A percentile compares a stretch with the other conserved stretches of the same genome.
Evolutionary conservation across 1,140 invertebrate species (phyloP).

Genomic region (Sycophila sp.): DNA sequence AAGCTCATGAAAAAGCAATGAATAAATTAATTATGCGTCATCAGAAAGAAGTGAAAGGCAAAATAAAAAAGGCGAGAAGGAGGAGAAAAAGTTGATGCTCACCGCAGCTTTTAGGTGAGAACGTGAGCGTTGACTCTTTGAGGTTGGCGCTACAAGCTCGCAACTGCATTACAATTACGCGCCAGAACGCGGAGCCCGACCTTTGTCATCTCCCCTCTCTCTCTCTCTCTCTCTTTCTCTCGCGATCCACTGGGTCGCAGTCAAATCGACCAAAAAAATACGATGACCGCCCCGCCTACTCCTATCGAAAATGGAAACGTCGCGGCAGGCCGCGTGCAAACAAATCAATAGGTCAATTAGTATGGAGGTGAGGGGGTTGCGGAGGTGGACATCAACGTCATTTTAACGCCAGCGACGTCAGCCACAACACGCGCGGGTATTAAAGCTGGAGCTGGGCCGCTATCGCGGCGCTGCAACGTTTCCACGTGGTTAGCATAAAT

Average conservation of each 20-base stretch:
- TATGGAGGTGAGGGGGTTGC: too few relatives aligned
- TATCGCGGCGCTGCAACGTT: neutral
- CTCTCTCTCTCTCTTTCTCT: neutral
- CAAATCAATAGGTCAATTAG: too few relatives aligned
- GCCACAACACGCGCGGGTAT: neutral
- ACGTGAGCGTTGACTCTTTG: neutral
- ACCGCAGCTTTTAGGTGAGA: neutral
- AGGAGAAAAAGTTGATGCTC: too few relatives aligned
- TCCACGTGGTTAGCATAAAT: slow-evolving; percentile 13
- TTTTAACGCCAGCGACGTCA: slow-evolving; percentile 1
- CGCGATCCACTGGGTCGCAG: too few relatives aligned
- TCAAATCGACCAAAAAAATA: too few relatives aligned
- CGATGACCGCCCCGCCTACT: too few relatives aligned
- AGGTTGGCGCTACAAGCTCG: too few relatives aligned
- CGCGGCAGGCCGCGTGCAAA: too few relatives aligned
- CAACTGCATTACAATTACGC: neutral
- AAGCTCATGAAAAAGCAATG: neutral
- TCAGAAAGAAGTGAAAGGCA: too few relatives aligned
- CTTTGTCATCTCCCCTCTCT: neutral
- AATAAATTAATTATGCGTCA: slow-evolving; percentile 7
- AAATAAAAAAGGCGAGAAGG: neutral
- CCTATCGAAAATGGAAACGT: too few relatives aligned
- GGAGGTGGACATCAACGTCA: neutral
- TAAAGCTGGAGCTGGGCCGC: too few relatives aligned
- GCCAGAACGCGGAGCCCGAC: neutral